Evolutionary conservation across 2,888 invertebrate species (phyloP).

Genomic region (Polyploca ridens): DNA sequence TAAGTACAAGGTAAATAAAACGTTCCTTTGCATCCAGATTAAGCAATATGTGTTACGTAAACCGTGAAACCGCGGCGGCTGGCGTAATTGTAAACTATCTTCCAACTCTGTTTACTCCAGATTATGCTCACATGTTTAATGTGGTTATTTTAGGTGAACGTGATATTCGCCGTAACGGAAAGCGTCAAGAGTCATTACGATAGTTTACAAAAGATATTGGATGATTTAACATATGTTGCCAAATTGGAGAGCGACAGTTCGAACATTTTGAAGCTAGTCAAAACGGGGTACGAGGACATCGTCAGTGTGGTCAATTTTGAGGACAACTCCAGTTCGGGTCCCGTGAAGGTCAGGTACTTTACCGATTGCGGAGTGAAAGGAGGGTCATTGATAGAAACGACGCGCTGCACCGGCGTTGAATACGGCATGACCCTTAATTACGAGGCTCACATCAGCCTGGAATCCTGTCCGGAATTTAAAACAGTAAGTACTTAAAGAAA

Average conservation of each 20-base stretch:
- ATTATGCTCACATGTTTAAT: conserved; percentile 16
- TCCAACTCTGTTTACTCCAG: conserved; percentile 23
- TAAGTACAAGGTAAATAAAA: conserved; percentile 84
- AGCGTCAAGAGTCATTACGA: conserved; percentile 88
- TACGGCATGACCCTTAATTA: conserved; percentile 87
- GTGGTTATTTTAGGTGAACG: conserved; percentile 85
- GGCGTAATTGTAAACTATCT: conserved; percentile 22
- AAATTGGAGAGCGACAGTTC: conserved; percentile 92
- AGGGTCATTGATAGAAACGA: conserved; percentile 71
- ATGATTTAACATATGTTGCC: conserved; percentile 90
- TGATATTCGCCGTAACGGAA: conserved; percentile 94
- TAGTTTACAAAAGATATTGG: conserved; percentile 87
- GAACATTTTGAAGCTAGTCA: conserved; percentile 93
- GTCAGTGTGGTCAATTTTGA: conserved; percentile 86
- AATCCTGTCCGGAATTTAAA: conserved; percentile 81
- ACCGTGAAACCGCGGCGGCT: conserved; percentile 23
- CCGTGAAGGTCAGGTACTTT: conserved; percentile 87
- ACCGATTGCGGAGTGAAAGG: conserved; percentile 87
- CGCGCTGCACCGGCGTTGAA: conserved; percentile 85
- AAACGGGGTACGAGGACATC: conserved; percentile 91
- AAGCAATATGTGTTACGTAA: conserved; percentile 26
- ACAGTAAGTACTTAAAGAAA: conserved; percentile 53
- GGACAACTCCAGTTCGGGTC: conserved; percentile 85
- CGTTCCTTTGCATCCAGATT: conserved; percentile 33
- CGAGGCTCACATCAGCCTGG: conserved; percentile 85